Base-by-base conservation (phyloP, 2,888 invertebrate genomes). In the Micropterix aruncella region DNA sequence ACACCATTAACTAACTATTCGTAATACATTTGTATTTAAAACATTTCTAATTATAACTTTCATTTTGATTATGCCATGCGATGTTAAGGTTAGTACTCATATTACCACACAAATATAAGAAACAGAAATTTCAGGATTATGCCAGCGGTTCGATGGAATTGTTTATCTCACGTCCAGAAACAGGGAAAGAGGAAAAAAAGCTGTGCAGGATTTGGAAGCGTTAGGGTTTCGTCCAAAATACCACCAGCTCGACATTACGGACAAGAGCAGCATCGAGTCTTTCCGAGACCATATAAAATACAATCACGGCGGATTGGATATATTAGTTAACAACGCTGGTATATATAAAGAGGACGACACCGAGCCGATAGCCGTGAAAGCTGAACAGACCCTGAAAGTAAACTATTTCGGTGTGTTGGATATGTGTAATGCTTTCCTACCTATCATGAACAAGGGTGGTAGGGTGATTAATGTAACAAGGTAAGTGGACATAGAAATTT, bases 301-400 rank as follows among this genome's bases (percentile, higher is more conserved):
- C 15, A 73, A 71, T 18, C 71, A 85, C 54, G 80, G 75, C 1
- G 81, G 83, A 0, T 62, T 87, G 2, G 84, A 87, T 62, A 56
- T 86, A 41, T 65, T 87, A 38, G 72, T 87, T 0, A 87, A 87
- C 55, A 87, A 87, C 59, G 86, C 86, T 4, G 85, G 77, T 0
- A 82, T 83, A 44, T 84, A 75, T 54, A 79, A 78, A 69, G 38
- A 18, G 3, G 57, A 57, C 43, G 70, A 81, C 1, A 68, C 74
- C 0, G 83, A 79, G 41, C 74, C 86, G 2, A 77, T 79, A 41
- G 55, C 60, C 0, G 60, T 69, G 3, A 87, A 88, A 65, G 89
- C 87, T 0, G 75, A 80, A 53, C 70, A 78, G 52, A 85, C 87
- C 0, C 47, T 82, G 3, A 62, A 62, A 37, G 76, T 80, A 0